A percentile compares a stretch with the other conserved stretches of the same genome.
These are phyloP conservation scores for Aphis gossypii DNA, from an alignment of 1,140 invertebrate species.

Conservation along the genomic window DNA sequence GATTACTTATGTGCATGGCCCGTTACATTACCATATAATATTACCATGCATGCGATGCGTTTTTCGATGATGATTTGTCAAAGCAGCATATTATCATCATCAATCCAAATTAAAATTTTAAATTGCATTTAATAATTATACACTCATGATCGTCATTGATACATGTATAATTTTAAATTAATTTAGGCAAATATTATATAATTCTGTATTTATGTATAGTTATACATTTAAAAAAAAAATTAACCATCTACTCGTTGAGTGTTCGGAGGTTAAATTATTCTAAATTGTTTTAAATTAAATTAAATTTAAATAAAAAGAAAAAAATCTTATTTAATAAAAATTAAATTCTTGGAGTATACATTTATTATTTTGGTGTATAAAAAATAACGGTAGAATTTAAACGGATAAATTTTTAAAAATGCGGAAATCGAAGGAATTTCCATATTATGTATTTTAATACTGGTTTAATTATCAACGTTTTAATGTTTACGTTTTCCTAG, in stretches of 20 bases:
- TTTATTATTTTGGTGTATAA: not conserved
- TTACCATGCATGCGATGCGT: too few species aligned
- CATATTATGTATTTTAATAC: not conserved
- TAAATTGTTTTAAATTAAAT: not conserved
- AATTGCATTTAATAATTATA: too few species aligned
- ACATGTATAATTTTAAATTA: too few species aligned
- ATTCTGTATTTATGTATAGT: too few species aligned
- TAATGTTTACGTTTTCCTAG: not conserved
- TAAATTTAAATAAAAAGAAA: not conserved
- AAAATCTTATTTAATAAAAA: not conserved
- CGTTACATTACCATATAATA: too few species aligned
- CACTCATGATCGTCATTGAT: too few species aligned
- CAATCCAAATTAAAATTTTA: too few species aligned
- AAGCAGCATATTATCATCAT: too few species aligned
- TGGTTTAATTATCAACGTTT: not conserved
- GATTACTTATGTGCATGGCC: too few species aligned
- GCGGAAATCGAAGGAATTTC: not conserved
- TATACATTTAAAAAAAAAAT: not conserved
- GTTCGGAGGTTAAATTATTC: too few species aligned
- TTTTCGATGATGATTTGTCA: too few species aligned
- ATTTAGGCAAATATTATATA: too few species aligned
- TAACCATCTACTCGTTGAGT: not conserved
- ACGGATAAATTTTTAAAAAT: not conserved
- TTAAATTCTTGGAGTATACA: not conserved
- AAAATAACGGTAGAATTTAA: not conserved